Evolutionary conservation across 2,113 vertebrate genomes (phyloP).

Genomic region (Coracopsis vasa): DNA sequence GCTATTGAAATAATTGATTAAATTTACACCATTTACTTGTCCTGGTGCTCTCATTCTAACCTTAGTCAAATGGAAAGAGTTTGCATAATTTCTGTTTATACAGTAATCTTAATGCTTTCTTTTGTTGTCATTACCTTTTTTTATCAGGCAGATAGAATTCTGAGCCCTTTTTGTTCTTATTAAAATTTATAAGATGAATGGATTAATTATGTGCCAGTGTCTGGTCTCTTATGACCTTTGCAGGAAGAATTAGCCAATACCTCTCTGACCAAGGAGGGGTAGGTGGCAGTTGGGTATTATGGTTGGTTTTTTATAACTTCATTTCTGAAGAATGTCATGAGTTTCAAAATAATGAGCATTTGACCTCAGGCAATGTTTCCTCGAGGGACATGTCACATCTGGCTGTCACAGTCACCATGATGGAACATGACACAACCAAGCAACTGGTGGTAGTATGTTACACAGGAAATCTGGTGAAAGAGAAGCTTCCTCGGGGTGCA

Average conservation of each 20-base stretch:
- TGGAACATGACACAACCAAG: neutral
- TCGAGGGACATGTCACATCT: neutral
- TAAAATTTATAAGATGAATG: constrained; percentile 33
- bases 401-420: neutral
- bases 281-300: neutral
- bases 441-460: neutral
- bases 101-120: neutral
- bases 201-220: neutral
- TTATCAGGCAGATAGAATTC: constrained; percentile 19
- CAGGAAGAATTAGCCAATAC: neutral
- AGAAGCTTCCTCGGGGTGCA: neutral
- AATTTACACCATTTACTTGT: neutral
- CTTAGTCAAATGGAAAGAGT: neutral
- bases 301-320: neutral
- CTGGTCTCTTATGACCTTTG: neutral
- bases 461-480: neutral
- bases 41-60: neutral
- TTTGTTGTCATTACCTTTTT: neutral
- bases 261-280: neutral
- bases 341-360: neutral
- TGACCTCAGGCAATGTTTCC: neutral
- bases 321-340: neutral
- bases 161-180: neutral
- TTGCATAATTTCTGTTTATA: constrained; percentile 17
- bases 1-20: neutral